These are phyloP conservation scores for Pheosia tremula DNA, from an alignment of 2,888 invertebrate genomes.

Conservation along the genomic window DNA sequence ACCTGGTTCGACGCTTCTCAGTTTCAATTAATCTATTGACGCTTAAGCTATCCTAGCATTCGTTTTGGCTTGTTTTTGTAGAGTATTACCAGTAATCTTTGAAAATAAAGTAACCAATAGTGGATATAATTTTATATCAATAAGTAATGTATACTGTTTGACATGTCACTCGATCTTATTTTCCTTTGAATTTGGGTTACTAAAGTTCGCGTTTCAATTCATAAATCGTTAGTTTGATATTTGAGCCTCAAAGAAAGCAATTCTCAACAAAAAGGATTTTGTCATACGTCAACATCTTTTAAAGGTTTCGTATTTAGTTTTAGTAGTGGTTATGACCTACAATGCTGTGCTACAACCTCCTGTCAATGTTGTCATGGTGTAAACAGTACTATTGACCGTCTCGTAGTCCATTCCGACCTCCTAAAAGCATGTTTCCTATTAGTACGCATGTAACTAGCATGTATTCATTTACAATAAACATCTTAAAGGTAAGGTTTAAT, in stretches of 20 bases:
- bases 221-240: too few relatives aligned
- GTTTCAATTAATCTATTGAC: too few relatives aligned
- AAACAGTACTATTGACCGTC: slow-evolving; percentile 38
- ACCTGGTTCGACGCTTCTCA: too few relatives aligned
- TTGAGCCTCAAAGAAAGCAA: neutral
- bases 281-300: neutral
- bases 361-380: slow-evolving; percentile 37
- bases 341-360: slow-evolving; percentile 76
- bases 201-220: too few relatives aligned
- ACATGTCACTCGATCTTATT: too few relatives aligned
- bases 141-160: too few relatives aligned
- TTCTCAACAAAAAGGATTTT: slow-evolving; percentile 16
- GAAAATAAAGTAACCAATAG: too few relatives aligned
- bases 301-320: slow-evolving; percentile 20
- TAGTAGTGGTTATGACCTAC: slow-evolving; percentile 43
- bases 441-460: slow-evolving; percentile 51
- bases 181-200: too few relatives aligned
- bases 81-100: too few relatives aligned
- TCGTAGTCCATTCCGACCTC: slow-evolving; percentile 46
- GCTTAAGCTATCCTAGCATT: too few relatives aligned
- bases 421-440: slow-evolving; percentile 49
- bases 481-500: slow-evolving; percentile 36
- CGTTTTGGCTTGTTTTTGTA: too few relatives aligned
- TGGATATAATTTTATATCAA: too few relatives aligned
- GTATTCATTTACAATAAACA: slow-evolving; percentile 17